Conservation (phyloP, 1,140 invertebrate genomes). For the Dufourea novaeangliae region DNA sequence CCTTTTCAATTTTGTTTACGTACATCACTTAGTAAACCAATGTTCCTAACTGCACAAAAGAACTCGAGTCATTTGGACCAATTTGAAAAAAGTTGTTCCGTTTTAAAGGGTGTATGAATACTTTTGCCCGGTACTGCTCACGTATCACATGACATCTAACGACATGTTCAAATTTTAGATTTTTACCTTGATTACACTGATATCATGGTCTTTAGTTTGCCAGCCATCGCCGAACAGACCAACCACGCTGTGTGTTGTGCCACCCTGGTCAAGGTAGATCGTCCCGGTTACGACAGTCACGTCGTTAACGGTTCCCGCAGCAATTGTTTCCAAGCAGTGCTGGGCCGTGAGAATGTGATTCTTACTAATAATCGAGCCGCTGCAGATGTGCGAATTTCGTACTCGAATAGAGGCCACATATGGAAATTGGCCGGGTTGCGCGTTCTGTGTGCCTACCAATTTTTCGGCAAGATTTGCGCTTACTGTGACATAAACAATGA, state of each 20-base stretch:
- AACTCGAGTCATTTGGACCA: too few species aligned
- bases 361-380: conserved; percentile 42
- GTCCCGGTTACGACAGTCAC: conserved; percentile 24
- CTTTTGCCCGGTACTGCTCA: too few species aligned
- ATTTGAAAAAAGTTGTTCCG: too few species aligned
- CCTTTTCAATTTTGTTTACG: too few species aligned
- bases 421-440: conserved; percentile 39
- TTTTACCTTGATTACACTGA: conserved; percentile 45
- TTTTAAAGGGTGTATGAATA: too few species aligned
- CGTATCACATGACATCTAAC: too few species aligned
- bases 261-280: conserved; percentile 7
- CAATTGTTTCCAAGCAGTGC: conserved; percentile 39
- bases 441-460: conserved; percentile 13
- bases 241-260: conserved; percentile 7
- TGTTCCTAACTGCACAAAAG: too few species aligned
- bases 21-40: too few species aligned
- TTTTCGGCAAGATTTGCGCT: background rate
- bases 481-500: background rate
- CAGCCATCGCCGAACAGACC: background rate
- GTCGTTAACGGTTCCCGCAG: too few species aligned
- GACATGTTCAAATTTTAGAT: too few species aligned
- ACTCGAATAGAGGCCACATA: conserved; percentile 48
- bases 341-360: conserved; percentile 52
- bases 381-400: conserved; percentile 10
- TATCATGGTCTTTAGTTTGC: background rate